phyloP scores from a whole-genome alignment of 2,797 vertebrate genomes.

The Diplodus sargus region DNA sequence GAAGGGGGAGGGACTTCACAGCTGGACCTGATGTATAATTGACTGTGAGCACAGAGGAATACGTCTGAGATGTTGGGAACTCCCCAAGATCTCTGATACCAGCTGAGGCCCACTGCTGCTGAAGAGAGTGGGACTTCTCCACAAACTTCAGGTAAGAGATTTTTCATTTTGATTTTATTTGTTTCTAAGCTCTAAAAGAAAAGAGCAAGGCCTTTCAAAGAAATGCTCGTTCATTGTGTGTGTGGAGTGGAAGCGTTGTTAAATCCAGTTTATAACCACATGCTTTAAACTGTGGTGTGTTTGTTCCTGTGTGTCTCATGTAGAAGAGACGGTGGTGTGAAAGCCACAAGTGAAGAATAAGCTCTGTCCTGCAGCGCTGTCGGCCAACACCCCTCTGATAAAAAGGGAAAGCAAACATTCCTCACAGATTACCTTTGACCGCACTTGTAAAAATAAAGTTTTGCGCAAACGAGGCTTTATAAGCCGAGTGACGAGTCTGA shows the following conservation, averaged over 20 bases:
- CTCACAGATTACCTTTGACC: slow-evolving; percentile 51
- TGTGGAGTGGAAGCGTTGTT: not conserved
- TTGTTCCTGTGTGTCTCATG: not conserved
- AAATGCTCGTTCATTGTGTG: not conserved
- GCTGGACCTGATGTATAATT: slow-evolving; percentile 51
- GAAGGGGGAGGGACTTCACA: slow-evolving; percentile 46
- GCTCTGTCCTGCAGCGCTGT: not conserved
- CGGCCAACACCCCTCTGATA: slow-evolving; percentile 58
- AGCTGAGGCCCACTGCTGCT: slow-evolving; percentile 3
- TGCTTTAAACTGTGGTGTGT: not conserved
- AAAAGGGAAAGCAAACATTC: slow-evolving; percentile 66
- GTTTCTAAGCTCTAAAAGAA: not conserved
- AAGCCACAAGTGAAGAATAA: slow-evolving; percentile 6
- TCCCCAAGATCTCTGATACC: not conserved
- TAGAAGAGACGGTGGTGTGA: not conserved
- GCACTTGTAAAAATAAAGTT: not conserved
- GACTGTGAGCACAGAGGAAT: not conserved
- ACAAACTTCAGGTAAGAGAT: slow-evolving; percentile 51
- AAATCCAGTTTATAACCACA: not conserved
- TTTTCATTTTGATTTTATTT: not conserved
- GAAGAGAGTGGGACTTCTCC: not conserved
- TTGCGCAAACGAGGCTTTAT: not conserved
- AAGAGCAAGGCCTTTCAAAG: not conserved
- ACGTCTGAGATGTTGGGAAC: slow-evolving; percentile 34
- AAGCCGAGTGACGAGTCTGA: slow-evolving; percentile 33